Base-by-base conservation (phyloP, 2,888 invertebrate species). In the Ametastegia equiseti region DNA sequence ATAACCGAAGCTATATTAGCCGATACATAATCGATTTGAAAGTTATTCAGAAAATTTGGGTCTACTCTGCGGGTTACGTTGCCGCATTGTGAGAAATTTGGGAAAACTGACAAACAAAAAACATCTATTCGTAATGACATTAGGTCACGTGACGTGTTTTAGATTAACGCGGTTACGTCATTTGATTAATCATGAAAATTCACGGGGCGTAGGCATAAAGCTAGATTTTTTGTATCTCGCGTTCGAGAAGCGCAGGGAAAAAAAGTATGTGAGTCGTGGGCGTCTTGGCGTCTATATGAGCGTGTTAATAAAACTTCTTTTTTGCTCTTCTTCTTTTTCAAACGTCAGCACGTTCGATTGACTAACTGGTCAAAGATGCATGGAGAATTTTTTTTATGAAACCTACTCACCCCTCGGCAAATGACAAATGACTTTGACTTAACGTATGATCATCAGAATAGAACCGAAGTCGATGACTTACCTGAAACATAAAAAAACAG, bases 211-310 rank as follows among this genome's bases (percentile, higher is more conserved):
- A 45, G 47, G 47, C 36, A 1, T n/a, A n/a, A 27, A 47, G 45
- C 47, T 47, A 71, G 23, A 47, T 71, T 45, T 71, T 71, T n/a
- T n/a, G n/a, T n/a, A n/a, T n/a, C 47, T 71, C 47, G 71, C 71
- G 27, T 71, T 67, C 7, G 11, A n/a, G 27, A 47, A 19, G 42
- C 27, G 3, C 19, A n/a, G 15, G 36, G 47, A 30, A 47, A 47
- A 71, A 71, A 47, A 71, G 33, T 65, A 36, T 67, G 7, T 39
- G 11, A 67, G 42, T 15, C 65, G 65, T 65, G 36, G 39, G 36
- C 65, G 36, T 36, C n/a, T 57, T 13, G 23, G n/a, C 65, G n/a
- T 4, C 11, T 67, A 15, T 19, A 1, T 9, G 39, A 39, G 19
- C 39, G 39, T 42, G 23, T 60, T 60, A 60, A 60, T 30, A 27